These are phyloP conservation scores for Panulirus ornatus DNA, from an alignment of 1,140 invertebrate species.

Conservation along the genomic window DNA sequence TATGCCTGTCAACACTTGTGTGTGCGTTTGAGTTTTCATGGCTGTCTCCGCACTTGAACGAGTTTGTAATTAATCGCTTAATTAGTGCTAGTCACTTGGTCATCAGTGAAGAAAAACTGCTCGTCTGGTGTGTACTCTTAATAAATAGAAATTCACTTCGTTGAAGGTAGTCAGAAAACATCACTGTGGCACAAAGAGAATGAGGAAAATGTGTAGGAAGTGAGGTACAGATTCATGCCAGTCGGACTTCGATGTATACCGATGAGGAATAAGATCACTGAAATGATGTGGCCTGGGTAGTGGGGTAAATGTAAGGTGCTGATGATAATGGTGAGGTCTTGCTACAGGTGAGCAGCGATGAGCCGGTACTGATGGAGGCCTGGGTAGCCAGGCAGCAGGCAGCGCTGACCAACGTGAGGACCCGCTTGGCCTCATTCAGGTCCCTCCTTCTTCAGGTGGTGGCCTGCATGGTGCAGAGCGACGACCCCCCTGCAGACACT, in stretches of 20 bases:
- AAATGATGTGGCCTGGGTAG: not conserved
- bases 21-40: not conserved
- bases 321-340: not conserved
- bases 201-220: no score
- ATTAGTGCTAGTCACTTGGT: no score
- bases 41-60: no score
- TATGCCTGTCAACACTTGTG: not conserved
- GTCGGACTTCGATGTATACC: no score
- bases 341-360: constrained; percentile 35
- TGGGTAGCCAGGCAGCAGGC: constrained; percentile 46
- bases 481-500: constrained; percentile 28
- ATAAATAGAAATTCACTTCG: no score
- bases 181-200: no score
- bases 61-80: no score
- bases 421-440: constrained; percentile 34
- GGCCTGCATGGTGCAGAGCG: constrained; percentile 45
- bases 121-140: no score
- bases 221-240: no score
- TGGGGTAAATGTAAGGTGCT: not conserved
- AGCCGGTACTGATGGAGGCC: constrained; percentile 46
- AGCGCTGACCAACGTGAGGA: constrained; percentile 28
- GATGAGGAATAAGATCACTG: no score
- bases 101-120: no score
- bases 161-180: no score
- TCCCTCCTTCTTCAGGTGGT: constrained; percentile 56